Evolutionary conservation across 2,797 vertebrate species (phyloP), one percentile per base, ranked within the genome.

Genomic region (Syngnathus acus): DNA sequence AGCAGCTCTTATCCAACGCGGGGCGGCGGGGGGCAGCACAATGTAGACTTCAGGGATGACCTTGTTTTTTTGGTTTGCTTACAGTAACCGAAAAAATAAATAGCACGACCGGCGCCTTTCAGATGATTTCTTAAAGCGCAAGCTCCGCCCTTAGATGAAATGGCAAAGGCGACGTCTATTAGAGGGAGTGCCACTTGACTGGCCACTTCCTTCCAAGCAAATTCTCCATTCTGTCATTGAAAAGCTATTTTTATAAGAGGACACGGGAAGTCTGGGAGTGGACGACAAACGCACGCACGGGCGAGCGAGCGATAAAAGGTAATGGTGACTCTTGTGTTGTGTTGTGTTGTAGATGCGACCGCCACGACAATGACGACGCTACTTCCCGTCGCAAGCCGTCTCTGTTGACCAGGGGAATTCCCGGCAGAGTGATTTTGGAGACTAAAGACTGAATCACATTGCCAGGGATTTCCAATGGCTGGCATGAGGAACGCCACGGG

Each of bases 401-500:
- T 92, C 94, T 91, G 88, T 65, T 85, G 92, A 88, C 93, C 89
- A 94, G 88, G 92, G 95, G 95, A 92, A 94, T 95, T 95, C 95
- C 94, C 95, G 95, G 94, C 90, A 93, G 94, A 93, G 95, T 93
- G 95, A 96, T 97, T 96, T 95, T 93, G 77, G 89, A 82, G 87
- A 78, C 83, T 87, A 77, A 83, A 51, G 80, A 82, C 86, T 91
- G 93, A 96, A 97, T 97, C 95, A 97, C 95, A 97, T 96, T 97
- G 95, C 94, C 95, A 97, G 95, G 94, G 95, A 97, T 95, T 97
- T 95, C 95, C 94, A 97, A 94, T 94, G 84, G 92, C 89, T 91
- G 85, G 89, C 88, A 89, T 71, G 93, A 90, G 81, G 71, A 82
- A 81, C 77, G 64, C 84, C 17, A 64, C 79, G 14, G 0, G 17